Percentiles rank a stretch among this genome's conserved stretches.
These are phyloP conservation scores for Spongilla lacustris DNA, from an alignment of 37 sponge, comb jelly and placozoan genomes.

Conservation along the genomic window DNA sequence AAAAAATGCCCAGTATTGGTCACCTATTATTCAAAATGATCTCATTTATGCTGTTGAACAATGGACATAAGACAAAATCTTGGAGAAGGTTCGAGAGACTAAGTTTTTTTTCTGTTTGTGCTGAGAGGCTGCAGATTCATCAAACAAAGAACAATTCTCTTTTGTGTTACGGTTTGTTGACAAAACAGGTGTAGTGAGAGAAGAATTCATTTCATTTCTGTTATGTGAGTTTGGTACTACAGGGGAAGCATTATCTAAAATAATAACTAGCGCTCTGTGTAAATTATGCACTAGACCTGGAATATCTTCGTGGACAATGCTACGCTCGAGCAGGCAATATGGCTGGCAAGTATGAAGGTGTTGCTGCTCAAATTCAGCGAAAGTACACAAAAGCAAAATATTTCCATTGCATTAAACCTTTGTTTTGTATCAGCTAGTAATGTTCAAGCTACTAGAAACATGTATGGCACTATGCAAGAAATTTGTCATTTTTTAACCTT, in stretches of 20 bases:
- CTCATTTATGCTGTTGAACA: slow-evolving; percentile 26
- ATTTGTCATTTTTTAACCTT: slow-evolving; percentile 28
- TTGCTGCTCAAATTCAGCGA: slow-evolving; percentile 23
- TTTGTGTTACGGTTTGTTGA: slow-evolving; percentile 50
- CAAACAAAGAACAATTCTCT: slow-evolving; percentile 55
- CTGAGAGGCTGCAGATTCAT: slow-evolving; percentile 43
- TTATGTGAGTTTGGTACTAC: slow-evolving; percentile 31
- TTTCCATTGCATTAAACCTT: slow-evolving; percentile 57
- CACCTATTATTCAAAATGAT: slow-evolving; percentile 54
- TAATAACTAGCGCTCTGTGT: slow-evolving; percentile 13
- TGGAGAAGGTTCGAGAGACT: slow-evolving; percentile 25
- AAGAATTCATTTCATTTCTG: slow-evolving; percentile 15
- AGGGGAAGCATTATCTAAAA: slow-evolving; percentile 42
- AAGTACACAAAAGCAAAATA: slow-evolving; percentile 43
- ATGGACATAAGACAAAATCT: slow-evolving; percentile 25
- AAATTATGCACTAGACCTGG: slow-evolving; percentile 30
- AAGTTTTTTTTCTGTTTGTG: slow-evolving; percentile 44
- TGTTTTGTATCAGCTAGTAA: slow-evolving; percentile 36
- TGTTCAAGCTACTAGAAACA: slow-evolving; percentile 24
- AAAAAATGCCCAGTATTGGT: slow-evolving; percentile 49
- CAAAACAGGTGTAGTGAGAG: slow-evolving; percentile 3
- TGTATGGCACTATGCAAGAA: slow-evolving; percentile 25
- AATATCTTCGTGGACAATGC: slow-evolving; percentile 38
- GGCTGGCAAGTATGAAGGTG: slow-evolving; percentile 44
- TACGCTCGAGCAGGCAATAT: slow-evolving; percentile 68